Evolutionary conservation across 2,113 vertebrate species (phyloP).

Genomic region (Myanophis thanlyinensis): DNA sequence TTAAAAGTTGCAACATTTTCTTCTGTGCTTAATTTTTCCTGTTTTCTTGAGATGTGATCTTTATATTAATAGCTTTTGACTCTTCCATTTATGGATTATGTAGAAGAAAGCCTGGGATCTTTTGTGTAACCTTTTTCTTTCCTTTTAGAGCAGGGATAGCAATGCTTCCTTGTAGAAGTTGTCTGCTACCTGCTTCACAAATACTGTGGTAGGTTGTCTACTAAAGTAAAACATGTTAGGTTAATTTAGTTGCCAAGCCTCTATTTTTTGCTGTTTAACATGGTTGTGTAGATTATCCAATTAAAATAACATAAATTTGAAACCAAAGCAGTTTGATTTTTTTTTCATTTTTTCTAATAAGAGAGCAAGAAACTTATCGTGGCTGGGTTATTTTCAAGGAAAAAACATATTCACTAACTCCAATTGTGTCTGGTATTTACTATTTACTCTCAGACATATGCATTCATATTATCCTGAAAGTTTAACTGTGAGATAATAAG

Average conservation of each 20-base stretch:
- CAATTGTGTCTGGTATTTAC: not conserved
- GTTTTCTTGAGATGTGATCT: not conserved
- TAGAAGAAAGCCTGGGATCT: not conserved
- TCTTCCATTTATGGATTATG: constrained; percentile 32
- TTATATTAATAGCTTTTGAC: constrained; percentile 4
- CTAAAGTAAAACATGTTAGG: not conserved
- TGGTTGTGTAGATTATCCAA: not conserved
- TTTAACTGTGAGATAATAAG: not conserved
- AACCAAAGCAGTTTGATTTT: not conserved
- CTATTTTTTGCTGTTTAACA: not conserved
- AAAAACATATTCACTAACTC: not conserved
- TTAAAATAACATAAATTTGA: not conserved
- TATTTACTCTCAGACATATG: not conserved
- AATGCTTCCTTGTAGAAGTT: not conserved
- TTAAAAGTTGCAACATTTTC: not conserved
- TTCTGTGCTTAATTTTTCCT: constrained; percentile 30
- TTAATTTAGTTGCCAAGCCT: not conserved
- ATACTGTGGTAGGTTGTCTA: not conserved
- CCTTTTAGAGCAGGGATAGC: not conserved
- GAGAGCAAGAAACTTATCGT: not conserved
- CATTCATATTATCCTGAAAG: not conserved
- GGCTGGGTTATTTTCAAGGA: not conserved
- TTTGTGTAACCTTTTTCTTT: not conserved
- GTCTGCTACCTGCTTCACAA: not conserved
- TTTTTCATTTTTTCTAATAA: not conserved